Percentiles rank a stretch among this genome's conserved stretches.
phyloP scores from a whole-genome alignment of 2,113 vertebrate genomes.

The Percopsis transmontana region DNA sequence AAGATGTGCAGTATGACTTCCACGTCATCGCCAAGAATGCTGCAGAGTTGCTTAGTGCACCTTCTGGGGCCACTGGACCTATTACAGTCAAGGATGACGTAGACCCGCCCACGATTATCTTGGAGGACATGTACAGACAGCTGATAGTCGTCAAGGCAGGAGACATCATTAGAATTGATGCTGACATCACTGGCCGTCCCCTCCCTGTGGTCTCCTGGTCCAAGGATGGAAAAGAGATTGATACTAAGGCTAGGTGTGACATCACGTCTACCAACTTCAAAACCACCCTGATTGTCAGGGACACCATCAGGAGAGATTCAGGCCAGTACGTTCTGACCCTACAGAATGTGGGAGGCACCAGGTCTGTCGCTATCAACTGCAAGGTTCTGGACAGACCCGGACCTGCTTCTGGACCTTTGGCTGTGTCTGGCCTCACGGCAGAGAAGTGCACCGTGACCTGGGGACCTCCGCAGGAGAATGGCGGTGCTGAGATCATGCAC shows the following conservation, averaged over 20 bases:
- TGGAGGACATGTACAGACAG: constrained; percentile 91
- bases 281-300: constrained; percentile 87
- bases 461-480: constrained; percentile 95
- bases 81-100: constrained; percentile 96
- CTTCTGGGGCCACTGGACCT: constrained; percentile 92
- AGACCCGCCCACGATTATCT: constrained; percentile 91
- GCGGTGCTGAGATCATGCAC: constrained; percentile 93
- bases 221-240: constrained; percentile 94
- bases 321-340: constrained; percentile 93
- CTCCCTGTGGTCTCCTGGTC: constrained; percentile 92
- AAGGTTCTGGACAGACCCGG: constrained; percentile 97
- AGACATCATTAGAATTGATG: constrained; percentile 90
- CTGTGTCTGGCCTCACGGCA: constrained; percentile 87
- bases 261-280: constrained; percentile 85
- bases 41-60: constrained; percentile 88
- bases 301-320: constrained; percentile 90
- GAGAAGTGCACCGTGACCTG: constrained; percentile 94
- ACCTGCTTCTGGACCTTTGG: constrained; percentile 90
- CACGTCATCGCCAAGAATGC: constrained; percentile 93
- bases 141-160: constrained; percentile 92
- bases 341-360: constrained; percentile 95
- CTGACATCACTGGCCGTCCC: constrained; percentile 92
- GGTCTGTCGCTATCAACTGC: constrained; percentile 88
- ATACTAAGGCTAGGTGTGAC: constrained; percentile 92
- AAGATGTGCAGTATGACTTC: constrained; percentile 96